Conservation (phyloP, 2,113 vertebrate genomes). For the Paedocypris sp. region DNA sequence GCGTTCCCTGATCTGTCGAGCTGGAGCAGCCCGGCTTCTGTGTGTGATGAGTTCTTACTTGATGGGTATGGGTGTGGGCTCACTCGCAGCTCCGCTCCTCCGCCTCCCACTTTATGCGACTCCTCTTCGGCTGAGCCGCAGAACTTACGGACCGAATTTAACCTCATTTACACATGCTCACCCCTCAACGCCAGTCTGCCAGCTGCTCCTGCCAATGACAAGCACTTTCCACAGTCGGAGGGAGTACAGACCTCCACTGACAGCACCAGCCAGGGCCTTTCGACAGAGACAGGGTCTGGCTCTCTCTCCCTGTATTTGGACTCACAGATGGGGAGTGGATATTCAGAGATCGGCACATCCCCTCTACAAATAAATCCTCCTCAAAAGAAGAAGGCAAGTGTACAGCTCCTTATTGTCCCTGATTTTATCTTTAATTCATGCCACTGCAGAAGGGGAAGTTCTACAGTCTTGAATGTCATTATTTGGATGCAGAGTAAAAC, state of each 20-base stretch:
- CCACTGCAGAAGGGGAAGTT: no score
- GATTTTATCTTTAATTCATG: no score
- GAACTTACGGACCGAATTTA: constrained; percentile 96
- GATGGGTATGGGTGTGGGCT: constrained; percentile 34
- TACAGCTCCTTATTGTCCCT: no score
- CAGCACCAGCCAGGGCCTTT: constrained; percentile 67
- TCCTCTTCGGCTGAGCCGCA: constrained; percentile 54
- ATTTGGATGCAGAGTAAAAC: no score
- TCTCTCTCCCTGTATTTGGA: constrained; percentile 78
- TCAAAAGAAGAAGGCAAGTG: constrained; percentile 96
- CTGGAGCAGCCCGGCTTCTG: constrained; percentile 65
- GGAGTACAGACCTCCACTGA: constrained; percentile 79
- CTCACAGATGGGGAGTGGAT: constrained; percentile 59
- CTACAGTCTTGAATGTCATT: background rate
- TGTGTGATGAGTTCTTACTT: constrained; percentile 62
- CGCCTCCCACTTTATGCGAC: constrained; percentile 43
- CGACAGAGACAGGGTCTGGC: constrained; percentile 68
- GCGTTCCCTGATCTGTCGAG: constrained; percentile 70
- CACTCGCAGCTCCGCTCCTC: constrained; percentile 40
- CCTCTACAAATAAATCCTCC: constrained; percentile 84
- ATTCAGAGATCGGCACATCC: constrained; percentile 67
- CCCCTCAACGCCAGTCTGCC: constrained; percentile 87
- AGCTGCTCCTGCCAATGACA: constrained; percentile 64
- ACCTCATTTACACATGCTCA: constrained; percentile 97
- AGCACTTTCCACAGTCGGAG: constrained; percentile 72